Percentiles rank a stretch among this genome's conserved stretches.
phyloP scores from a whole-genome alignment of 1,140 invertebrate genomes.

The Sinonovacula constricta region DNA sequence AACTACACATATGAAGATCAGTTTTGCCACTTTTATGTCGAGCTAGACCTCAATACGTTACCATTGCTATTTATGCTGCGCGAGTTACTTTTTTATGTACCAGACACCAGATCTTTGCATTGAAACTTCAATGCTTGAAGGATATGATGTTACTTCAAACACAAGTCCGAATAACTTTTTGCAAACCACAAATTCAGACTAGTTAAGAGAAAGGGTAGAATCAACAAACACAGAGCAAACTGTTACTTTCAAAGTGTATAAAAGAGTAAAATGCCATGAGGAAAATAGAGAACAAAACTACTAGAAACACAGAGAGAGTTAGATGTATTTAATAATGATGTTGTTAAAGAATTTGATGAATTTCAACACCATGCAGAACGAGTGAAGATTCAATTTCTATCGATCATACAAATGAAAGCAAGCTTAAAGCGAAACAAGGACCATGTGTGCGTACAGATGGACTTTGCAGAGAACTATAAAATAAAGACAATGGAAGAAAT shows the following conservation, averaged over 20 bases:
- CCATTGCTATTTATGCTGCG: conserved; percentile 1
- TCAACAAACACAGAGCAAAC: neutral
- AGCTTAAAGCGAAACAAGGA: conserved; percentile 25
- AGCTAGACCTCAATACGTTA: conserved; percentile 5
- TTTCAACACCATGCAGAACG: conserved; percentile 15
- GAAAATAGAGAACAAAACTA: conserved; percentile 25
- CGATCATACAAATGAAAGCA: conserved; percentile 40
- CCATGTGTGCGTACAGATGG: conserved; percentile 42
- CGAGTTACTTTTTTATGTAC: conserved; percentile 13
- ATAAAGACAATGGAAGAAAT: conserved; percentile 41
- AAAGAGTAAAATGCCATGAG: conserved; percentile 41
- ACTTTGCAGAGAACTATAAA: conserved; percentile 43
- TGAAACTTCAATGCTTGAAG: conserved; percentile 15
- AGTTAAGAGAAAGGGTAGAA: neutral
- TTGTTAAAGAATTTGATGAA: neutral
- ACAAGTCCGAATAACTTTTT: conserved; percentile 25
- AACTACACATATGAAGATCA: neutral
- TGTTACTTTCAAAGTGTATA: conserved; percentile 34
- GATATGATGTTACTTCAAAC: conserved; percentile 2
- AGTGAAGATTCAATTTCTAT: conserved; percentile 29
- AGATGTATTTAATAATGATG: conserved; percentile 17
- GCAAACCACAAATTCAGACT: neutral
- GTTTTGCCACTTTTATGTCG: too few relatives aligned
- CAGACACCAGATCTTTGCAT: conserved; percentile 24
- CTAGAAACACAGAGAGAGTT: neutral